Evolutionary conservation across 1,140 invertebrate species (phyloP).

Genomic region (Neodiprion pinetum): DNA sequence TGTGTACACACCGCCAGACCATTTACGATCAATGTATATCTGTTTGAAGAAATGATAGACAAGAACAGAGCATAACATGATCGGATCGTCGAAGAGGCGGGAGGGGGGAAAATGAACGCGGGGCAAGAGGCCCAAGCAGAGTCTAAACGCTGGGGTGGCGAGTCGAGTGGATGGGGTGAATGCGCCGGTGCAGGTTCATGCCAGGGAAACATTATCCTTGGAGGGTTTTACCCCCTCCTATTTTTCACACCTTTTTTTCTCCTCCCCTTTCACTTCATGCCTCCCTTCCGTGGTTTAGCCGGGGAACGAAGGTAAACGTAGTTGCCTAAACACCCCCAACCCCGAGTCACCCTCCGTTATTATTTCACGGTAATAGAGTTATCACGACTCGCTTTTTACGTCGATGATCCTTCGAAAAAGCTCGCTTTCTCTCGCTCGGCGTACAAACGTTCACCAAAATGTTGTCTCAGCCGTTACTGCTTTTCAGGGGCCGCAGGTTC

Average conservation of each 20-base stretch:
- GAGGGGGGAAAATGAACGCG: slow-evolving; percentile 18
- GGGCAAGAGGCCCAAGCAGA: slow-evolving; percentile 19
- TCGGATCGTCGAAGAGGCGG: neutral
- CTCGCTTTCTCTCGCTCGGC: neutral
- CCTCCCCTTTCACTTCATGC: neutral
- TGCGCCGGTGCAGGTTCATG: neutral
- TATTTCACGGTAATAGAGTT: neutral
- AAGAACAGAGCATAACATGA: slow-evolving; percentile 1
- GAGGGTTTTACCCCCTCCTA: neutral
- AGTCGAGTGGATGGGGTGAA: neutral
- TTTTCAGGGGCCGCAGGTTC: neutral
- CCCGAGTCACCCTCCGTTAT: neutral
- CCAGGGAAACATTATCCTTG: neutral
- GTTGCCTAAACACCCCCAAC: neutral
- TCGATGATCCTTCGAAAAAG: neutral
- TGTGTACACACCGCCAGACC: neutral
- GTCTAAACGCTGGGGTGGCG: slow-evolving; percentile 19
- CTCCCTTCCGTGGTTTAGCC: neutral
- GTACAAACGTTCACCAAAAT: neutral
- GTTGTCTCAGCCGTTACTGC: neutral
- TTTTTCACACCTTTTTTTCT: neutral
- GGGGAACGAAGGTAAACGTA: neutral
- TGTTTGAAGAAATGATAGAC: neutral
- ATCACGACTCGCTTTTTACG: slow-evolving; percentile 5
- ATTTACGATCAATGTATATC: neutral